A percentile compares a stretch with the other conserved stretches of the same genome.
Evolutionary conservation across 2,113 vertebrate genomes (phyloP).

Genomic region (Picathartes gymnocephalus): DNA sequence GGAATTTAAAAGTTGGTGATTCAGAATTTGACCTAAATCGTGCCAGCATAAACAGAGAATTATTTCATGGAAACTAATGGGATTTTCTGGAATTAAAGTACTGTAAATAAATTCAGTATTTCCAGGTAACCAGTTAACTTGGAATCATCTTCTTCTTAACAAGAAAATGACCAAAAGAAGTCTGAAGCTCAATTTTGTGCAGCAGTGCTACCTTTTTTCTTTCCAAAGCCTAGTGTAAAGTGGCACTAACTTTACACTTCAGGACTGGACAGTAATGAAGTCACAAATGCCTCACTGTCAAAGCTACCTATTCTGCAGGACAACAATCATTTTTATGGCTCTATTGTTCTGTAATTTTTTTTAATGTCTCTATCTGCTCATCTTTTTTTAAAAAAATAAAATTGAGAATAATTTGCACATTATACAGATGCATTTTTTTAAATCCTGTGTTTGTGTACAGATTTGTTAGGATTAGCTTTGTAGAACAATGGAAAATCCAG

Average conservation of each 20-base stretch:
- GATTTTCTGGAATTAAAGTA: background rate
- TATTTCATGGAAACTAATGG: background rate
- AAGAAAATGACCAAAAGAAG: rapidly evolving
- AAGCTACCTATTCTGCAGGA: background rate
- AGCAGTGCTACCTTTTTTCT: background rate
- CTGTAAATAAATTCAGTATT: background rate
- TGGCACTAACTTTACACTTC: background rate
- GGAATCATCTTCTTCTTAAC: background rate
- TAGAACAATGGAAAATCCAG: background rate
- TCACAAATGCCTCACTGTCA: background rate
- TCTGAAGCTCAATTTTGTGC: background rate
- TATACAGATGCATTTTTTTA: background rate
- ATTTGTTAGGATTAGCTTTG: background rate
- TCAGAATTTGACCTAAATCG: background rate
- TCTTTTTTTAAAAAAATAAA: background rate
- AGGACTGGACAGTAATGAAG: background rate
- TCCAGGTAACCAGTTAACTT: background rate
- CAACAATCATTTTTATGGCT: background rate
- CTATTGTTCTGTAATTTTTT: background rate
- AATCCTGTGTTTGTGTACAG: background rate
- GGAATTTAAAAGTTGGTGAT: background rate
- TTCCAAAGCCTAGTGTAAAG: background rate
- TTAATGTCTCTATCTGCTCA: background rate
- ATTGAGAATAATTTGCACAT: background rate
- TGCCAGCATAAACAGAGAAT: background rate